Base-by-base conservation (phyloP, 2,113 vertebrate genomes). In the Glaucidium brasilianum region DNA sequence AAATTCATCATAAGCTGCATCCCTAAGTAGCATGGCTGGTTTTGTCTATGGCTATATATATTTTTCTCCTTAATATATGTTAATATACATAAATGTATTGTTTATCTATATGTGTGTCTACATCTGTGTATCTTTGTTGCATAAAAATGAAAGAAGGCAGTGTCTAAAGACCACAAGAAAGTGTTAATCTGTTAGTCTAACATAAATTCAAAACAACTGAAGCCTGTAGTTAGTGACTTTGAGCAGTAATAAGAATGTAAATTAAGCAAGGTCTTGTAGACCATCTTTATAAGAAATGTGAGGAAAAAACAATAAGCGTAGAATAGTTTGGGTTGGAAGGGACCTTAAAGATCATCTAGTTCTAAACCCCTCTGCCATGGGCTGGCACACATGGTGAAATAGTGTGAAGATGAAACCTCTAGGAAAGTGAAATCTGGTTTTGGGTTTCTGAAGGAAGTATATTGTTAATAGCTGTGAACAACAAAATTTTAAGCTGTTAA, bases 201-300 rank as follows among this genome's bases (percentile, higher is more conserved):
- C 1, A 35, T n/a, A 66, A 27, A 58, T n/a, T 50, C 10, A 77
- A 81, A 72, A 34, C 10, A n/a, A 32, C 1, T 0, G 0, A 64
- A 83, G 6, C 9, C 10, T 43, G 10, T 43, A 58, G 34, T 47
- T 79, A 56, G 12, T 63, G 29, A 78, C 29, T 76, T 41, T 87
- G 22, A 80, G 25, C 10, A 6, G 4, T 56, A 53, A 37, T 55
- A 67, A 59, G 29, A 90, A 59, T 43, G 7, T 37, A 60, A 86
- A 22, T 26, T 52, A 85, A 85, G 6, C 6, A 49, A 56, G 62
- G 6, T n/a, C 7, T 39, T 92, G 8, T 49, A 83, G 35, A 58
- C 27, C 45, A 12, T 52, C 1, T 2, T 75, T 52, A 39, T 29
- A 60, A 73, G 18, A 83, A 73, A 76, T 6, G 8, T 66, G 22